Base-by-base conservation (phyloP, 2,888 invertebrate species). In the Rhagonycha fulva region DNA sequence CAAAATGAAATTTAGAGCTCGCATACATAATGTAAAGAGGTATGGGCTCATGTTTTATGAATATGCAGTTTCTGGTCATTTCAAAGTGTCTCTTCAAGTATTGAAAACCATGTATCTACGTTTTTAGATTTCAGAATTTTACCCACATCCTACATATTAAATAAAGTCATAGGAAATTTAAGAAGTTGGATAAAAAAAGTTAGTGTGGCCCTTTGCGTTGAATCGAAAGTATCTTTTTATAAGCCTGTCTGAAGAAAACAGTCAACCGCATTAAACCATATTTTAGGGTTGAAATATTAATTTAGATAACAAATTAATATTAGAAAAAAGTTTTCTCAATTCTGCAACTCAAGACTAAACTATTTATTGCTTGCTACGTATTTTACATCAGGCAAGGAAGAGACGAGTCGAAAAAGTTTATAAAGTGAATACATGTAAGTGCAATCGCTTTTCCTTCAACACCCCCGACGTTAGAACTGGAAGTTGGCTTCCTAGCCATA, bases 401-500 rank as follows among this genome's bases (percentile, higher is more conserved):
- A 62, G 62, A 19, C 62, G 62, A 62, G 5, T 14, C 63, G n/a
- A 66, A 26, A 66, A 66, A 66, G n/a, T 66, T 66, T 66, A 14
- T 23, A 26, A 66, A 66, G 26, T 66, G 26, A 66, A 23, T 66
- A 66, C 63, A 66, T 66, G 63, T 66, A 47, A 47, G 47, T 66
- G 26, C 26, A 66, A 66, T 23, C 23, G 63, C 12, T 66, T 66
- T 26, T 66, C 63, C 23, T 23, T 66, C 63, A 24, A 66, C 63
- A 66, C 63, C 26, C 63, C 63, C 19, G n/a, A 47, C 47, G 47
- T 47, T 47, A 47, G n/a, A 23, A 24, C 63, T 24, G 63, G 26
- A 66, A 68, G 68, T 68, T 28, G 14, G 32, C 68, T 14, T 32
- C 32, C 28, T 28, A 68, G 32, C 68, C 68, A 68, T 71, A 71